Evolutionary conservation across 2,888 invertebrate genomes (phyloP), one percentile per base, ranked within the genome.

Genomic region (Andrena marginata): DNA sequence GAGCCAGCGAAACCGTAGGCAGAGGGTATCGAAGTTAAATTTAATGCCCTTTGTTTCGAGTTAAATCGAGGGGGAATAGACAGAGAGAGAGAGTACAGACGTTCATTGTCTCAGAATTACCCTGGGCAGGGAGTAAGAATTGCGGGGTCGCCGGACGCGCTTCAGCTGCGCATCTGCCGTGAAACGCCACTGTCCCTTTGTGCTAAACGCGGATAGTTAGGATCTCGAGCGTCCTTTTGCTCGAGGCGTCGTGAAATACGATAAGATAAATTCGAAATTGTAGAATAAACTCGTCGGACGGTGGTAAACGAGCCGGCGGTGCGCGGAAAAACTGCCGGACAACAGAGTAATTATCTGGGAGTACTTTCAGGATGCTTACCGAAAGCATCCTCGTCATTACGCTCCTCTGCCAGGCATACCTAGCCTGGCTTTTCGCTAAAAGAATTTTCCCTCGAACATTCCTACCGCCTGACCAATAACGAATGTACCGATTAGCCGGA

Each of bases 61-160:
- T 62, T 48, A 71, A 70, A 80, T 71, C 80, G 49, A 54, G 48
- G 62, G 16, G 6, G 48, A 10, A 31, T 16, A 62, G 10, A 31
- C 33, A 13, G 35, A 42, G 62, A 62, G 10, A 31, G 48, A 13
- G 35, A 42, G 62, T 16, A 35, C 35, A 49, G 63, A 42, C 56
- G 67, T 33, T 77, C 51, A 77, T 78, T 78, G 82, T 82, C 42
- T 33, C 33, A 51, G 63, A 63, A 77, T 83, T 82, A 74, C 70
- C 35, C 59, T 71, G 69, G 77, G 6, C 73, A 26, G 69, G 70
- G 31, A 70, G 63, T 82, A 77, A 82, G 82, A 77, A 83, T 82
- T 48, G 71, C 56, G 31, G 31, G 81, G 62, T 51, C 63, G 42
- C 59, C 71, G 72, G 33, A 60, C 68, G 59, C 81, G 68, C 65